Evolutionary conservation across 1,140 invertebrate genomes (phyloP), one percentile per base, ranked within the genome.

Genomic region (Panagrolaimus sp.): DNA sequence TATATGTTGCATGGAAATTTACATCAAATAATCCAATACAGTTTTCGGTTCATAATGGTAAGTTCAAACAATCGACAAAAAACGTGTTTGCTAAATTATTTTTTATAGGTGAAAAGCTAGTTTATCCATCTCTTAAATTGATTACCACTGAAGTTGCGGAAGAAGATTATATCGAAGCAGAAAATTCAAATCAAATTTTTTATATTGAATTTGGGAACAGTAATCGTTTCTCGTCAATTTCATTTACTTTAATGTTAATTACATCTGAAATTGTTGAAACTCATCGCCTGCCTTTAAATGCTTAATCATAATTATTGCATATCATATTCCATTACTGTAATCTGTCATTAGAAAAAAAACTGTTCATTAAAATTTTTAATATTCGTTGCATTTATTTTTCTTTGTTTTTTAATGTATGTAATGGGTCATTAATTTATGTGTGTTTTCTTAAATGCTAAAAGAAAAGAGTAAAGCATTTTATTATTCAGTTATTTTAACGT

Each of bases 91-190:
- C n/a, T 63, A 9, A 38, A 27, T 23, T n/a, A n/a, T n/a, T n/a
- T n/a, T 69, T 69, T 69, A n/a, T 14, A 65, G 67, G 63, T 48
- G 67, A 67, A 25, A n/a, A 47, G n/a, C 67, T 44, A 8, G 67
- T 67, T 9, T 69, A 69, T 46, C 67, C 67, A 9, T 47, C 45
- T 16, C 63, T 69, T 9, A 69, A 66, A 42, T 45, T 69, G 9
- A 44, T 69, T 25, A 69, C 67, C 14, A 69, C 67, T 8, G 65
- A 69, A 42, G 63, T 63, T 25, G 43, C 63, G 20, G 67, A 69
- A 31, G 67, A 69, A 51, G 67, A 67, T 27, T 13, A 25, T n/a
- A 31, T 69, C 8, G 23, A 43, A 38, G 67, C 16, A 16, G 38
- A n/a, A 23, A 38, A 47, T 48, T 5, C 27, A n/a, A 31, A 62